These are phyloP conservation scores for Pollachius pollachius DNA, from an alignment of 2,113 vertebrate species.

Conservation along the genomic window DNA sequence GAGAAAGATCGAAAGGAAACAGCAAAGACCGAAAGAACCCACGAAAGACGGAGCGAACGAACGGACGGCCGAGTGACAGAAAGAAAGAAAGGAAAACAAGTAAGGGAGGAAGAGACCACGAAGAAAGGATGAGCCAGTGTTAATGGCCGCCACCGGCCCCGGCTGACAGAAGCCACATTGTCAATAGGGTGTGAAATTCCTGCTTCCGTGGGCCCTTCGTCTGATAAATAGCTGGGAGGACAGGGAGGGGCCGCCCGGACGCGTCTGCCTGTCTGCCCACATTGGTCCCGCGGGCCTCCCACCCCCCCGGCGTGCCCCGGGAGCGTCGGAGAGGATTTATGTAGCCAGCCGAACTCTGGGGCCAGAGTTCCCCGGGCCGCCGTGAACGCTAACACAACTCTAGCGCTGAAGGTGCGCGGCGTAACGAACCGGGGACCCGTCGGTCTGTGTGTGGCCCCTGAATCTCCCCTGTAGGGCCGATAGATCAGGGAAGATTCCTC, in stretches of 20 bases:
- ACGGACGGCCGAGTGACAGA: background rate
- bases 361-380: background rate
- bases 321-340: constrained; percentile 31
- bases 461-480: too few species aligned
- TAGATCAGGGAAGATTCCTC: background rate
- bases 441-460: constrained; percentile 18
- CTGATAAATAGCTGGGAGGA: constrained; percentile 56
- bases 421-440: background rate
- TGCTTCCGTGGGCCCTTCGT: constrained; percentile 61
- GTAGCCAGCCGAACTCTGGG: background rate
- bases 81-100: constrained; percentile 25
- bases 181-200: constrained; percentile 78
- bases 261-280: constrained; percentile 62
- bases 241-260: constrained; percentile 32
- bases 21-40: background rate
- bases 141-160: constrained; percentile 51
- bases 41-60: background rate
- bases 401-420: constrained; percentile 10
- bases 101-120: constrained; percentile 37
- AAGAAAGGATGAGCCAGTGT: constrained; percentile 56
- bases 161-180: constrained; percentile 69
- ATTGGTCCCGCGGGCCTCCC: constrained; percentile 39
- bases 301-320: constrained; percentile 31
- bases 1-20: too few species aligned
- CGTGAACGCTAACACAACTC: constrained; percentile 27